Conservation (phyloP, 2,797 vertebrate species). For the Clarias laeviceps region DNA sequence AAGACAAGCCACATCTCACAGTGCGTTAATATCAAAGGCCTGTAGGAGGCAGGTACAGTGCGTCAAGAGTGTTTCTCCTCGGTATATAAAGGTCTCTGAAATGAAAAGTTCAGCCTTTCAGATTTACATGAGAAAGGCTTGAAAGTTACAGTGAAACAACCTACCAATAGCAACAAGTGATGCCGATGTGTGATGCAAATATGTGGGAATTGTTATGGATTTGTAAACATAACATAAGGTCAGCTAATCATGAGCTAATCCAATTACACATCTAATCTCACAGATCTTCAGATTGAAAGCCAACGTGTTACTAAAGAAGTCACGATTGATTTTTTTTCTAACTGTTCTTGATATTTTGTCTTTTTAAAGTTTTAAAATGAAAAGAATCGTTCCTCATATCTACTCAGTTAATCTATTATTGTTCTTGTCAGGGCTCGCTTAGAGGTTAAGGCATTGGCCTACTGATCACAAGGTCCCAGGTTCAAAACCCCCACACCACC, state of each 20-base stretch:
- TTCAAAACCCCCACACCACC: too few relatives aligned
- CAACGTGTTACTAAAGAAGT: not conserved
- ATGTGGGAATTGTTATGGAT: not conserved
- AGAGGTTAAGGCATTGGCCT: too few relatives aligned
- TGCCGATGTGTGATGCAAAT: not conserved
- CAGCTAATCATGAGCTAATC: not conserved
- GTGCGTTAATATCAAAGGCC: conserved; percentile 63
- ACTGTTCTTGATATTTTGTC: not conserved
- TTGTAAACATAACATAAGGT: too few relatives aligned
- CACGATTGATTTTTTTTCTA: not conserved
- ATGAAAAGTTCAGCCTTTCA: conserved; percentile 16
- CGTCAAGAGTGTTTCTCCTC: conserved; percentile 33
- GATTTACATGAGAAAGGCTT: not conserved
- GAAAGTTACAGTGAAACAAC: not conserved
- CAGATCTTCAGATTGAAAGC: not conserved
- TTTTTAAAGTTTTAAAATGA: not conserved
- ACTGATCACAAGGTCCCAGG: too few relatives aligned
- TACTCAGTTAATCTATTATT: not conserved
- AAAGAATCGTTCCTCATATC: not conserved
- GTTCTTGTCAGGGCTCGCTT: too few relatives aligned
- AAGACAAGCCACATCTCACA: conserved; percentile 67
- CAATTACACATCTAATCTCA: not conserved
- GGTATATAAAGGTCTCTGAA: conserved; percentile 22
- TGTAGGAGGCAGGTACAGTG: conserved; percentile 25
- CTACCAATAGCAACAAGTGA: not conserved